These are phyloP conservation scores for Mormoops blainvillei DNA, from an alignment of 2,113 vertebrate genomes.

Conservation along the genomic window DNA sequence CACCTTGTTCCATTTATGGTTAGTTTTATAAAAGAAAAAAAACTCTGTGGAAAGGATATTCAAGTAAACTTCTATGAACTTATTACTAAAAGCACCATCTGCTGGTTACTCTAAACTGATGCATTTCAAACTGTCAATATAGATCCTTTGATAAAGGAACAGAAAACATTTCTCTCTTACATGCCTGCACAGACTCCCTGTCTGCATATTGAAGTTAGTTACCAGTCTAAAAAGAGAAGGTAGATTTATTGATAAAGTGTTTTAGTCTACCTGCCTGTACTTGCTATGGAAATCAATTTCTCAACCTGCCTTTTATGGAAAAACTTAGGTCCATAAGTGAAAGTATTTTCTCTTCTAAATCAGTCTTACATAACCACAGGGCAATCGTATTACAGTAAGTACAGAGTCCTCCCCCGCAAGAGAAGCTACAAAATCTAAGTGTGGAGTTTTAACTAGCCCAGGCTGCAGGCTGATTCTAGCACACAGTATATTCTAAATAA, in stretches of 20 bases:
- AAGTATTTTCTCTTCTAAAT: conserved; percentile 48
- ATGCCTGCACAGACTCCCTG: not conserved
- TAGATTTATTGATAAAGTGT: conserved; percentile 53
- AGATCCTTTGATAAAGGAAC: not conserved
- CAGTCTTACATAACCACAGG: conserved; percentile 27
- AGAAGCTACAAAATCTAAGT: not conserved
- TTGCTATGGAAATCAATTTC: conserved; percentile 48
- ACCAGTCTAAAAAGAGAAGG: not conserved
- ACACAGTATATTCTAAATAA: not conserved
- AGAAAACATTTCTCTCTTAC: not conserved
- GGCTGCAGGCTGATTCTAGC: not conserved
- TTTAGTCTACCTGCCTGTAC: not conserved
- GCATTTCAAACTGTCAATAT: conserved; percentile 3
- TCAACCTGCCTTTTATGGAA: conserved; percentile 41
- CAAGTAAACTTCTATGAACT: conserved; percentile 35
- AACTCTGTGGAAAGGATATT: not conserved
- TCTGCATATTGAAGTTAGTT: conserved; percentile 15
- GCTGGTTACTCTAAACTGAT: conserved; percentile 56
- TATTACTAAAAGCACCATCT: conserved; percentile 76
- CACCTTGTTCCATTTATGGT: not conserved
- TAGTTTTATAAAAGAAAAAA: not conserved
- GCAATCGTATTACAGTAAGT: not conserved
- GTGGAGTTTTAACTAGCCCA: not conserved
- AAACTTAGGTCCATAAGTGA: conserved; percentile 36
- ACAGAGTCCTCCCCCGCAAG: not conserved